Percentiles rank a stretch among this genome's conserved stretches.
These are phyloP conservation scores for Sebastes reedi DNA, from an alignment of 2,797 vertebrate genomes.

Conservation along the genomic window DNA sequence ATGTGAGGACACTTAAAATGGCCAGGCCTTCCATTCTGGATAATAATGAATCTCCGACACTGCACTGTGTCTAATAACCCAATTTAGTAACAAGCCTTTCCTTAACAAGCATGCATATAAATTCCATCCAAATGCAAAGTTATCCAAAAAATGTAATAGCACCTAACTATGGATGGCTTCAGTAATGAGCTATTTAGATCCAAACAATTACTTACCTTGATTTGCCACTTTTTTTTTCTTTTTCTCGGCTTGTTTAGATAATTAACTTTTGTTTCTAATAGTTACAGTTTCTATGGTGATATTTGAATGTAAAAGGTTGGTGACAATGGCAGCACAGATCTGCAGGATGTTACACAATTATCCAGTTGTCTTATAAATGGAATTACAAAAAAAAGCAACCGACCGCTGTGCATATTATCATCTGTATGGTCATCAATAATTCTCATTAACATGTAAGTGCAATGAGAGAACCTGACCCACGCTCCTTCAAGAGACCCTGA, in stretches of 20 bases:
- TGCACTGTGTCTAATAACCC: background rate
- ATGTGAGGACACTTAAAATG: background rate
- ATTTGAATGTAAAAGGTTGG: constrained; percentile 2
- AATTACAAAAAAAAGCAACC: background rate
- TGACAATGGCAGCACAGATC: background rate
- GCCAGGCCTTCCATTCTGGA: background rate
- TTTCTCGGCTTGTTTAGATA: background rate
- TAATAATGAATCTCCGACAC: constrained; percentile 7
- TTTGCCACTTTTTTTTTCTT: background rate
- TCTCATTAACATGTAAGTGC: constrained; percentile 16
- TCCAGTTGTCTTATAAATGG: background rate
- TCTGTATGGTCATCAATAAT: constrained; percentile 1
- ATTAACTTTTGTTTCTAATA: background rate
- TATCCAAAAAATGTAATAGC: background rate
- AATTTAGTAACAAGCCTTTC: background rate
- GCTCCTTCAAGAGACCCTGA: background rate
- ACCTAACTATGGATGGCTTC: background rate
- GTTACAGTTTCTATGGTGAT: constrained; percentile 43
- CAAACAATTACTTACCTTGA: background rate
- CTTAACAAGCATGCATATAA: background rate
- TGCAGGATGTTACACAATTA: constrained; percentile 1
- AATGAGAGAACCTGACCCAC: background rate
- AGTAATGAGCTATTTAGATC: background rate
- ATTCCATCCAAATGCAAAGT: background rate
- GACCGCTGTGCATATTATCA: background rate